phyloP scores from a whole-genome alignment of 1,140 invertebrate species.

The Drosophila sp. region DNA sequence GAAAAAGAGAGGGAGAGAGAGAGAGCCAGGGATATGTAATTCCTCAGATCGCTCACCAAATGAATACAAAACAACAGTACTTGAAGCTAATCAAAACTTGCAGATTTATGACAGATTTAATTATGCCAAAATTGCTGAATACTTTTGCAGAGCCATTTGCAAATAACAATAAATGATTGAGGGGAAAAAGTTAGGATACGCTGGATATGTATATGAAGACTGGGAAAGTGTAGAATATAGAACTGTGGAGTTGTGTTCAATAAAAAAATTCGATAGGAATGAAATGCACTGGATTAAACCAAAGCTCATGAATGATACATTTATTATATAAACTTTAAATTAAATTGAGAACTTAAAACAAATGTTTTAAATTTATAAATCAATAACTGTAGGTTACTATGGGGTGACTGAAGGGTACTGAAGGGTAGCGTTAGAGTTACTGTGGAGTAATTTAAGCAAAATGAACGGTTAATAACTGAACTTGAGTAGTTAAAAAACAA shows the following conservation, averaged over 20 bases:
- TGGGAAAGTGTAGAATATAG: too few species aligned
- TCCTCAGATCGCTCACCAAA: conserved; percentile 20
- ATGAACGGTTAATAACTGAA: too few species aligned
- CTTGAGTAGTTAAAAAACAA: too few species aligned
- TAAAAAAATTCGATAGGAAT: not conserved
- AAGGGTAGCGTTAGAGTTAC: too few species aligned
- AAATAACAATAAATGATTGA: not conserved
- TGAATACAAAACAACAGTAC: conserved; percentile 16
- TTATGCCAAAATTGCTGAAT: conserved; percentile 20
- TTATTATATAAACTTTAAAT: too few species aligned
- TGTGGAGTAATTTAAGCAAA: too few species aligned
- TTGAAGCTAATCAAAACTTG: conserved; percentile 19
- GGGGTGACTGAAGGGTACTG: not conserved
- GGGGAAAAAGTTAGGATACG: too few species aligned
- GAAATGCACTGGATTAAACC: too few species aligned
- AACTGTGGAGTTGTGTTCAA: not conserved
- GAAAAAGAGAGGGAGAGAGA: not conserved
- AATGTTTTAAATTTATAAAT: too few species aligned
- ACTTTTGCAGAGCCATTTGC: not conserved
- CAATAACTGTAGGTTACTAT: not conserved
- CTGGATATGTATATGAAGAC: too few species aligned
- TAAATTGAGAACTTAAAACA: too few species aligned
- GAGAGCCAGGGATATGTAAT: conserved; percentile 13
- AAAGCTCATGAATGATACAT: too few species aligned
- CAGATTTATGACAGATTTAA: conserved; percentile 34